These are phyloP conservation scores for Platypus cylindrus DNA, from an alignment of 2,888 invertebrate species.

Conservation along the genomic window DNA sequence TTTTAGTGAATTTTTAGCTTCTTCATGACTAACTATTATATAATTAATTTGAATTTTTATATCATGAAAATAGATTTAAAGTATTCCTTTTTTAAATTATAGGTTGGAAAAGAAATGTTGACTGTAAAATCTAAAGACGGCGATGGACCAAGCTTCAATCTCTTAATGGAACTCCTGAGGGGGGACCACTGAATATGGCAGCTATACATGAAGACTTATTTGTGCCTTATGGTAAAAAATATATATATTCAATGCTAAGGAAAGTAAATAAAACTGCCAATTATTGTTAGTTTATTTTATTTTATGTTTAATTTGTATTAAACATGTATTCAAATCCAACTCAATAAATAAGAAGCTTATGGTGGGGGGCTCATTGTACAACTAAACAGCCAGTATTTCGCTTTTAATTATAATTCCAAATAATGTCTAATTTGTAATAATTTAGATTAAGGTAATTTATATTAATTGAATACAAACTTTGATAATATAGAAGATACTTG, in stretches of 20 bases:
- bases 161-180: conserved; percentile 87
- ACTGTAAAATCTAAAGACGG: conserved; percentile 78
- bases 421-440: no score
- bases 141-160: conserved; percentile 82
- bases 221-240: conserved; percentile 15
- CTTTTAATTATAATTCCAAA: conserved; percentile 26
- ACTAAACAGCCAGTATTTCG: conserved; percentile 33
- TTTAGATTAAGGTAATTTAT: no score
- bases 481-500: no score
- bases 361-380: conserved; percentile 34
- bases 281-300: no score
- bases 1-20: no score
- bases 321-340: background rate
- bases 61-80: no score
- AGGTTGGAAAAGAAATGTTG: conserved; percentile 89
- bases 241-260: no score
- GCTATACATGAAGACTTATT: conserved; percentile 21
- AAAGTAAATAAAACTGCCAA: background rate
- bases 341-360: conserved; percentile 10
- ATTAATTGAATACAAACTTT: no score
- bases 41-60: no score
- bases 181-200: conserved; percentile 66
- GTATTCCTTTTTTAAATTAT: conserved; percentile 26
- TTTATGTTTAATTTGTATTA: background rate
- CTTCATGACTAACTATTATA: no score